Conservation (phyloP, 2,888 invertebrate species). For the Drosophila pseudotakahashii region DNA sequence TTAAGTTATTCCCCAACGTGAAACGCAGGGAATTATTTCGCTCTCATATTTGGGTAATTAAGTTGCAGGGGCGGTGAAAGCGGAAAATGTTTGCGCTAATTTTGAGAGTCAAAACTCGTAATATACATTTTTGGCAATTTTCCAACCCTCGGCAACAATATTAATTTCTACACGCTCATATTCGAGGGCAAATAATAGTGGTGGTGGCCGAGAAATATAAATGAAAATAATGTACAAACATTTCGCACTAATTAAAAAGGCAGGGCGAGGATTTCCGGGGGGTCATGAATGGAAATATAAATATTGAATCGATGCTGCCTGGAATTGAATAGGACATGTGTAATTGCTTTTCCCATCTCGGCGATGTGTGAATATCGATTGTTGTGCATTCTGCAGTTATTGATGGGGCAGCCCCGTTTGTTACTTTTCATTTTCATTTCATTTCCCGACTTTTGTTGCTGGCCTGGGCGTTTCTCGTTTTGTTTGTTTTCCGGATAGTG, state of each 20-base stretch:
- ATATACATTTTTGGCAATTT: conserved; percentile 45
- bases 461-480: conserved; percentile 17
- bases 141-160: conserved; percentile 7
- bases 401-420: conserved; percentile 16
- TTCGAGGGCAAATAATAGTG: conserved; percentile 62
- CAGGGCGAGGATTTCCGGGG: conserved; percentile 12
- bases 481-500: conserved; percentile 34
- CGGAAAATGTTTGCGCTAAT: conserved; percentile 48
- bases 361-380: conserved; percentile 41
- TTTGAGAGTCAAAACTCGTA: conserved; percentile 53
- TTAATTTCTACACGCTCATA: conserved; percentile 52
- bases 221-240: conserved; percentile 75
- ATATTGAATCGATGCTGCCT: conserved; percentile 42
- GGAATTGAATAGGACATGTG: conserved; percentile 62
- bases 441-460: conserved; percentile 1
- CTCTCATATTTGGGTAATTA: conserved; percentile 44
- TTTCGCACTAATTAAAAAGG: conserved; percentile 73
- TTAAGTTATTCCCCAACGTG: conserved; percentile 8
- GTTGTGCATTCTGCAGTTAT: conserved; percentile 28
- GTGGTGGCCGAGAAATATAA: conserved; percentile 41
- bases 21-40: conserved; percentile 12
- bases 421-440: conserved; percentile 12
- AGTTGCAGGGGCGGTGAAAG: conserved; percentile 2
- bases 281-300: conserved; percentile 42
- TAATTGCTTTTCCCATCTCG: conserved; percentile 65